Conservation (phyloP, 1,140 invertebrate species). For the Drosophila pseudoobscura region DNA sequence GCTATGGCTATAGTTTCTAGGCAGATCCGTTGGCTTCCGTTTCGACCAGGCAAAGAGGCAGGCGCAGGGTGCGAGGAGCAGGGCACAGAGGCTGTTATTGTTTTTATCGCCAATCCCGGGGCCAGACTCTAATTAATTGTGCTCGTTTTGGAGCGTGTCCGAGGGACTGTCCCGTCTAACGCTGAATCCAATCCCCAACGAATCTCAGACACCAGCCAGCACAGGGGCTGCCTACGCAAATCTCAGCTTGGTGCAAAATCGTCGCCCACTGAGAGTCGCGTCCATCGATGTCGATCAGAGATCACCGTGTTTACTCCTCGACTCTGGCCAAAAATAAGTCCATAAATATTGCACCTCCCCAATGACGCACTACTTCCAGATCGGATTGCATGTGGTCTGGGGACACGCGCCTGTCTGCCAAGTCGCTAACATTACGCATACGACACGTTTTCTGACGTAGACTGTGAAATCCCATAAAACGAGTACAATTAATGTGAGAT, state of each 20-base stretch:
- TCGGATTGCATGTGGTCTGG: conserved; percentile 41
- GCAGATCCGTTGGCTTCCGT: conserved; percentile 45
- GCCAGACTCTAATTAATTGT: conserved; percentile 82
- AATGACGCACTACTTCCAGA: conserved; percentile 52
- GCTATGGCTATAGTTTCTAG: conserved; percentile 45
- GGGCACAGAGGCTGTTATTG: conserved; percentile 37
- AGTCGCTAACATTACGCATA: conserved; percentile 52
- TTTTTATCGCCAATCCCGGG: conserved; percentile 44
- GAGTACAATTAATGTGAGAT: conserved; percentile 12
- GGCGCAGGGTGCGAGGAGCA: background rate
- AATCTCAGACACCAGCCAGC: background rate
- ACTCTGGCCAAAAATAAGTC: conserved; percentile 56
- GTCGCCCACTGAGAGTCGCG: background rate
- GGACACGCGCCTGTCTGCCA: conserved; percentile 51
- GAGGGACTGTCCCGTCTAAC: conserved; percentile 30
- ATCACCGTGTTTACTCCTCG: conserved; percentile 18
- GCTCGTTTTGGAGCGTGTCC: conserved; percentile 66
- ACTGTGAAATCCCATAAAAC: background rate
- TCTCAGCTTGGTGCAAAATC: conserved; percentile 57
- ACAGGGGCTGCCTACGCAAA: conserved; percentile 57
- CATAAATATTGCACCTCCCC: conserved; percentile 55
- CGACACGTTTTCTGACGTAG: conserved; percentile 44
- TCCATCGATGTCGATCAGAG: background rate
- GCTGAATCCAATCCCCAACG: background rate
- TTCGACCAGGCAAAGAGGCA: conserved; percentile 13